Evolutionary conservation across 2,888 invertebrate species (phyloP).

Genomic region (Drosophila dives): DNA sequence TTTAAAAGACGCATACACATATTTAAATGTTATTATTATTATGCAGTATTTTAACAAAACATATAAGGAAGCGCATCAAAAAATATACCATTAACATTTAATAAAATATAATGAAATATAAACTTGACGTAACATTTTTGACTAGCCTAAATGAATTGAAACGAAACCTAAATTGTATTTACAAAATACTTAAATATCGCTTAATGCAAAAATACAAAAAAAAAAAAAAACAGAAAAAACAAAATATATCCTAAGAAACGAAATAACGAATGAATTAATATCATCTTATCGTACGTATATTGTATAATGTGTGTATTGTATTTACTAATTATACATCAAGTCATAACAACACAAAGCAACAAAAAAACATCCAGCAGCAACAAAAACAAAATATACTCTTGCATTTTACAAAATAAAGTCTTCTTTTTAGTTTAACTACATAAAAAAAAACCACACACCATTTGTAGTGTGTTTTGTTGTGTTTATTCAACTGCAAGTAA

Average conservation of each 20-base stretch:
- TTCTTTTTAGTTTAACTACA: conserved; percentile 82
- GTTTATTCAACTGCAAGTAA: conserved; percentile 50
- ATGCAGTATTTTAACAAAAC: conserved; percentile 71
- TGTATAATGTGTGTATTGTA: conserved; percentile 73
- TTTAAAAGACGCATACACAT: conserved; percentile 62
- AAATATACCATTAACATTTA: conserved; percentile 22
- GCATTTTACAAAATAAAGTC: conserved; percentile 82
- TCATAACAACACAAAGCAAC: conserved; percentile 62
- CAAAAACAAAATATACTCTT: conserved; percentile 76
- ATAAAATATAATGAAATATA: conserved; percentile 18
- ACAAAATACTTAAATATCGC: conserved; percentile 78
- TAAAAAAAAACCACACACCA: conserved; percentile 37
- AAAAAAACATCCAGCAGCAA: conserved; percentile 42
- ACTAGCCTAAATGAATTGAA: conserved; percentile 81
- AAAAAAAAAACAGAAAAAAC: conserved; percentile 8
- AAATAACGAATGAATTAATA: conserved; percentile 48
- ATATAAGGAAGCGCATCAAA: conserved; percentile 54
- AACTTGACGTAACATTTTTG: conserved; percentile 69
- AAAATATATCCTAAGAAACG: conserved; percentile 61
- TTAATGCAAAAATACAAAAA: conserved; percentile 51
- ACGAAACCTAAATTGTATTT: conserved; percentile 74
- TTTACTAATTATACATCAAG: conserved; percentile 69
- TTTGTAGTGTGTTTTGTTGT: conserved; percentile 54
- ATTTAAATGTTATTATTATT: conserved; percentile 73
- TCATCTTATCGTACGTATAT: conserved; percentile 63